Evolutionary conservation across 2,888 invertebrate species (phyloP).

Genomic region (Microctonus hyperodae): DNA sequence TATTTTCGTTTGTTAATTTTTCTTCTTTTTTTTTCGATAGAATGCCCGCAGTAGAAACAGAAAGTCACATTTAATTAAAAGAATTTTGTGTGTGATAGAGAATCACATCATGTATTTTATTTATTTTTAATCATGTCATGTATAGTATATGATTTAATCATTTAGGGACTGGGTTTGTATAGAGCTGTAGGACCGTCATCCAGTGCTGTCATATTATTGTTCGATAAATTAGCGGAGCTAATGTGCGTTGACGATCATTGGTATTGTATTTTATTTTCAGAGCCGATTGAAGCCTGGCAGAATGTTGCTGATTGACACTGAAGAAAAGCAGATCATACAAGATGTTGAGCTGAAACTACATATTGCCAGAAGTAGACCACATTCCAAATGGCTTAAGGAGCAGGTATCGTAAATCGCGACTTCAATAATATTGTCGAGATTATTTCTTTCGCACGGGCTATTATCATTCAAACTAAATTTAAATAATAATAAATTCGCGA

Average conservation of each 20-base stretch:
- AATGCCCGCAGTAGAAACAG: slow-evolving; percentile 40
- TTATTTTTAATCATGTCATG: slow-evolving; percentile 49
- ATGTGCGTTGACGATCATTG: slow-evolving; percentile 50
- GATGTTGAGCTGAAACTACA: slow-evolving; percentile 91
- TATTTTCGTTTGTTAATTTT: slow-evolving; percentile 23
- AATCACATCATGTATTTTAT: slow-evolving; percentile 11
- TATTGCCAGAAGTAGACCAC: slow-evolving; percentile 88
- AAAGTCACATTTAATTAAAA: slow-evolving; percentile 37
- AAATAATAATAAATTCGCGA: neutral
- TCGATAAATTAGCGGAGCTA: slow-evolving; percentile 36
- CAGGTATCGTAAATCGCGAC: slow-evolving; percentile 69
- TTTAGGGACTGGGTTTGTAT: slow-evolving; percentile 61
- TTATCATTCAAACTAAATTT: neutral
- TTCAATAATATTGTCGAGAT: neutral
- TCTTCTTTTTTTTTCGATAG: slow-evolving; percentile 14
- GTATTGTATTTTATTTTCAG: slow-evolving; percentile 65
- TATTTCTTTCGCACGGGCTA: neutral
- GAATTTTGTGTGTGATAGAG: slow-evolving; percentile 14
- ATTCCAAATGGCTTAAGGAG: slow-evolving; percentile 88
- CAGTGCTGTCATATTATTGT: slow-evolving; percentile 50
- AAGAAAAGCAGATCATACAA: slow-evolving; percentile 86
- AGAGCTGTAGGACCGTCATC: slow-evolving; percentile 57
- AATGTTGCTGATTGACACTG: slow-evolving; percentile 97
- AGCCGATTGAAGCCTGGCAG: slow-evolving; percentile 97
- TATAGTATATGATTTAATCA: slow-evolving; percentile 55